Percentiles rank a stretch among this genome's conserved stretches.
These are phyloP conservation scores for Odontamblyopus lacepedii DNA, from an alignment of 2,797 vertebrate genomes.

Conservation along the genomic window DNA sequence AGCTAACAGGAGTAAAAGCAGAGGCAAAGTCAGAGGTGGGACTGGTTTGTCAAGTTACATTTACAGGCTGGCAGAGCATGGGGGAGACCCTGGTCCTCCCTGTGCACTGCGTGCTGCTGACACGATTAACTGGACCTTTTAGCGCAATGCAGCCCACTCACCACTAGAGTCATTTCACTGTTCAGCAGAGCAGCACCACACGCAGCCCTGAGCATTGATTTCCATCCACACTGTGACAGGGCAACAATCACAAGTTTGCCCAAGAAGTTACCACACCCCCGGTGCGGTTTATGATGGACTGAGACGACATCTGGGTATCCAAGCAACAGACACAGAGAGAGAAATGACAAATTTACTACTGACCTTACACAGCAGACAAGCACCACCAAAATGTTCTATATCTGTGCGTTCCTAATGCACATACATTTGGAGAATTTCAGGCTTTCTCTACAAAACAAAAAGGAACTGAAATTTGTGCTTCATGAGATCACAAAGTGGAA, in stretches of 20 bases:
- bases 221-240: constrained; percentile 68
- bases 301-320: constrained; percentile 4
- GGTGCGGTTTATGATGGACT: constrained; percentile 31
- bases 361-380: not conserved
- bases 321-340: not conserved
- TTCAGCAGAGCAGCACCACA: constrained; percentile 76
- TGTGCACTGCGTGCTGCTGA: constrained; percentile 42
- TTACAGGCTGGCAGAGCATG: constrained; percentile 25
- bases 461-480: too few species aligned
- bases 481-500: too few species aligned
- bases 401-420: too few species aligned
- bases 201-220: constrained; percentile 65
- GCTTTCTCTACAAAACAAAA: too few species aligned
- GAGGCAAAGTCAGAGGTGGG: constrained; percentile 11
- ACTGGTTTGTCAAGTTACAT: constrained; percentile 48
- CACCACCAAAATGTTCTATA: not conserved
- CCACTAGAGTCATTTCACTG: constrained; percentile 75
- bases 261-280: constrained; percentile 59
- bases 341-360: constrained; percentile 3
- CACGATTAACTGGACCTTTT: constrained; percentile 65
- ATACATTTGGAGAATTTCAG: too few species aligned
- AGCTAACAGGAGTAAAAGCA: constrained; percentile 24
- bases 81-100: constrained; percentile 37
- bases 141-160: constrained; percentile 49
- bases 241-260: constrained; percentile 74